phyloP scores from a whole-genome alignment of 1,140 invertebrate species.

The Neodiprion fabricii region DNA sequence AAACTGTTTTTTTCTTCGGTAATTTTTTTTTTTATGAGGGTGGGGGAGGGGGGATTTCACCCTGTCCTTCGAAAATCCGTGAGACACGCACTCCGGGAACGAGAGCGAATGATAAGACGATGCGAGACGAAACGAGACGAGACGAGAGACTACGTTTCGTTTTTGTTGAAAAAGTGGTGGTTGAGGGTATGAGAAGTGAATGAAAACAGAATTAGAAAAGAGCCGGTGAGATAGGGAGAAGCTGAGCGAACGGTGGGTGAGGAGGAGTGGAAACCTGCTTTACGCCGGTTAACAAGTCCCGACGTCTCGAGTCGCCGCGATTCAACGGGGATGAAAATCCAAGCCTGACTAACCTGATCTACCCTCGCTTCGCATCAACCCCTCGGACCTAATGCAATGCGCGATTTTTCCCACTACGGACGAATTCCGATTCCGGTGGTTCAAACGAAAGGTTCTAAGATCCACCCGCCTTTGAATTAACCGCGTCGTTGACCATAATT shows the following conservation, averaged over 20 bases:
- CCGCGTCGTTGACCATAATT: too few relatives aligned
- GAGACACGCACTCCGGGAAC: too few relatives aligned
- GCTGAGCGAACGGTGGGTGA: background rate
- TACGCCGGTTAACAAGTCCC: background rate
- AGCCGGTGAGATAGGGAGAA: background rate
- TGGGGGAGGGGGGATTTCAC: too few relatives aligned
- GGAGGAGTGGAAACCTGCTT: background rate
- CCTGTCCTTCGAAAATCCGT: too few relatives aligned
- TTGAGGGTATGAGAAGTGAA: background rate
- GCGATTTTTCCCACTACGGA: background rate
- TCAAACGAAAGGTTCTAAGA: too few relatives aligned
- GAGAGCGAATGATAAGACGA: too few relatives aligned
- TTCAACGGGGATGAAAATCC: background rate
- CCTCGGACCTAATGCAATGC: background rate
- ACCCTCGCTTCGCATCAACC: background rate
- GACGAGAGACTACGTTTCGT: too few relatives aligned
- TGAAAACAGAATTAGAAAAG: conserved; percentile 1
- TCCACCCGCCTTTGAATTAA: too few relatives aligned
- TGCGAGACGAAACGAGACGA: too few relatives aligned
- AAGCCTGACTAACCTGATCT: background rate
- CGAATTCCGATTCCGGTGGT: background rate
- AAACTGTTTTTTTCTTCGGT: too few relatives aligned
- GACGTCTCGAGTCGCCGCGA: background rate
- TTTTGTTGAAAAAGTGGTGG: background rate
- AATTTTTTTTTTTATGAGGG: too few relatives aligned